phyloP scores from a whole-genome alignment of 2,113 vertebrate genomes.

The Bubo blakistoni region DNA sequence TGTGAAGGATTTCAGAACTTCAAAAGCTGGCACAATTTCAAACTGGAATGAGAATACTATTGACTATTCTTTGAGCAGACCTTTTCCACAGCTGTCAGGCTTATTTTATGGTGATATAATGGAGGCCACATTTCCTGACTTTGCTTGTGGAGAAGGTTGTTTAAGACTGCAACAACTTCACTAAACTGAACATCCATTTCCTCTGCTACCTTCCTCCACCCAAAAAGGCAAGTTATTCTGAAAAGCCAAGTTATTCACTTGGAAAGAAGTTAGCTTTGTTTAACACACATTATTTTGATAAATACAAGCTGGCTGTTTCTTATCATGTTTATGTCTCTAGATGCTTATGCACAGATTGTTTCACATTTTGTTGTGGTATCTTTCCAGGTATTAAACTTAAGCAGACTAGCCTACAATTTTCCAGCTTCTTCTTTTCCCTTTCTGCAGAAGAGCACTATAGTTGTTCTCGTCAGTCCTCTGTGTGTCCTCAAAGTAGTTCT shows the following conservation, averaged over 20 bases:
- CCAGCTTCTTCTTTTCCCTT: neutral
- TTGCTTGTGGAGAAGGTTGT: neutral
- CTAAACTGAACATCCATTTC: neutral
- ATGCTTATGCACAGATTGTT: neutral
- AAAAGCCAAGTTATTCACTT: neutral
- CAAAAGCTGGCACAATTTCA: neutral
- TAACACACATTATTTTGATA: neutral
- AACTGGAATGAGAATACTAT: neutral
- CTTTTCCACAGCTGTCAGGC: neutral
- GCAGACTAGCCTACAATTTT: neutral
- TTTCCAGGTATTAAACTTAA: neutral
- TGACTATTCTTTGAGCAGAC: neutral
- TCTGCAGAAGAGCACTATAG: neutral
- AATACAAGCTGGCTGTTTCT: neutral
- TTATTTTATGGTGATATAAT: neutral
- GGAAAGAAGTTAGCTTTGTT: neutral
- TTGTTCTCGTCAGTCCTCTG: neutral
- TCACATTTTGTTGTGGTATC: neutral
- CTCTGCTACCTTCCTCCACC: neutral
- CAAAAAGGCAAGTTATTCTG: neutral
- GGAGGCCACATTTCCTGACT: neutral
- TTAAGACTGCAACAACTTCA: neutral
- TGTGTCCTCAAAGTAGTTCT: neutral
- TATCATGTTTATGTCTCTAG: neutral
- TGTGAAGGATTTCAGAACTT: neutral